phyloP scores from a whole-genome alignment of 1,140 invertebrate genomes.

The Eciton burchellii region DNA sequence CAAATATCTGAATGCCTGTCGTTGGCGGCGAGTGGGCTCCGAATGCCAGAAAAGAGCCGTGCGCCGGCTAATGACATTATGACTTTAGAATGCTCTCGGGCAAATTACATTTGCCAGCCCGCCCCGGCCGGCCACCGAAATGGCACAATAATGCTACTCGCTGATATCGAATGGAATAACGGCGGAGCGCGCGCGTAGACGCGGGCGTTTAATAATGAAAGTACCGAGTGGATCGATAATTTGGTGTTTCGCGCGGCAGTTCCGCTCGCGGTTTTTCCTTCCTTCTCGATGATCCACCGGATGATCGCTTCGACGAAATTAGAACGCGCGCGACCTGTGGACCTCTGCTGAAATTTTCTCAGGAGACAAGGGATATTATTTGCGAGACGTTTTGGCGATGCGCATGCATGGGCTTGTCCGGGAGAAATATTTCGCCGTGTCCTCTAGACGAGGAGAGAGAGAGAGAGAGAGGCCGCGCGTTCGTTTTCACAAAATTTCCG shows the following conservation, averaged over 20 bases:
- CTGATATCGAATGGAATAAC: slow-evolving; percentile 70
- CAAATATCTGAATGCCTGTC: slow-evolving; percentile 68
- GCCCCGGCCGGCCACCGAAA: slow-evolving; percentile 31
- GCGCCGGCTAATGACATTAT: slow-evolving; percentile 68
- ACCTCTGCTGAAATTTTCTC: background rate
- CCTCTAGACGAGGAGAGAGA: background rate
- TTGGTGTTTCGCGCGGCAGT: slow-evolving; percentile 28
- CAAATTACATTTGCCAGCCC: slow-evolving; percentile 71
- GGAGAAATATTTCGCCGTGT: slow-evolving; percentile 24
- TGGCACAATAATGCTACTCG: slow-evolving; percentile 69
- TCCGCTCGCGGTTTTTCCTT: background rate
- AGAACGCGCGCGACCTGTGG: background rate
- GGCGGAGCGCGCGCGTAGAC: slow-evolving; percentile 66
- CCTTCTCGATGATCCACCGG: background rate
- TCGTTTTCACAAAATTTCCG: background rate
- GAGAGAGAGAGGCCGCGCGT: too few species aligned
- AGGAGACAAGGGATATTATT: background rate
- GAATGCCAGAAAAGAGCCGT: slow-evolving; percentile 67
- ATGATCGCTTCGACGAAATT: slow-evolving; percentile 39
- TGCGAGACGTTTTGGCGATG: background rate
- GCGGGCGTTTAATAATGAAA: slow-evolving; percentile 71
- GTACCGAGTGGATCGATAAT: slow-evolving; percentile 65
- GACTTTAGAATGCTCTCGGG: slow-evolving; percentile 71
- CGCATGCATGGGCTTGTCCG: background rate
- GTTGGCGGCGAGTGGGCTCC: slow-evolving; percentile 1